Base-by-base conservation (phyloP, 2,888 invertebrate genomes). In the Caenorhabditis uteleia region DNA sequence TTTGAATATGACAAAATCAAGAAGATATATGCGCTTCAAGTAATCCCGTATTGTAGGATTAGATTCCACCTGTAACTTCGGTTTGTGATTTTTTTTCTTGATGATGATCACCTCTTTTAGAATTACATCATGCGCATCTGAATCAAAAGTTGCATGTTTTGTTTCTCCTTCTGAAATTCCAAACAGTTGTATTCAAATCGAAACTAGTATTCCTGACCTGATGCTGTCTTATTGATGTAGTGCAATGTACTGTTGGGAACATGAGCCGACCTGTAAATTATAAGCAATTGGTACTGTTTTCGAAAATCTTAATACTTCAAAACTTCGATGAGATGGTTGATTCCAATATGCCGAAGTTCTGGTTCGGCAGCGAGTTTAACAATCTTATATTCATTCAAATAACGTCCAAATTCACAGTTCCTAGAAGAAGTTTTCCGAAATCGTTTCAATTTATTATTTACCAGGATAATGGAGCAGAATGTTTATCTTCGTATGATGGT, bases 401-500 rank as follows among this genome's bases (percentile, higher is more conserved):
- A 34, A n/a, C 26, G 31, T 5, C 33, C 25, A 38, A 64, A 64
- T 49, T 64, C 64, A n/a, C 64, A 64, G 21, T 64, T 64, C 64
- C 59, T 59, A n/a, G n/a, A n/a, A n/a, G n/a, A n/a, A n/a, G n/a
- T n/a, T n/a, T n/a, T n/a, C n/a, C n/a, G n/a, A n/a, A n/a, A n/a
- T n/a, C n/a, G n/a, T n/a, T n/a, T n/a, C n/a, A n/a, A n/a, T n/a
- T 18, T 25, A 14, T 16, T 14, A 4, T 25, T 38, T 29, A 59
- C 59, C 64, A 64, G 2, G 64, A 53, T 20, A 64, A 53, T 16
- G 64, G 64, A 3, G 64, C 53, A 0, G 64, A 54, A 43, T 65
- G 64, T 16, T 43, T 34, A 50, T 65, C 64, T 27, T 65, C 64
- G 33, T 65, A 65, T 2, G 58, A 59, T 0, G 58, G 54, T 18